Percentiles rank a stretch among this genome's conserved stretches.
Evolutionary conservation across 2,113 vertebrate genomes (phyloP).

Genomic region (Salvator merianae): DNA sequence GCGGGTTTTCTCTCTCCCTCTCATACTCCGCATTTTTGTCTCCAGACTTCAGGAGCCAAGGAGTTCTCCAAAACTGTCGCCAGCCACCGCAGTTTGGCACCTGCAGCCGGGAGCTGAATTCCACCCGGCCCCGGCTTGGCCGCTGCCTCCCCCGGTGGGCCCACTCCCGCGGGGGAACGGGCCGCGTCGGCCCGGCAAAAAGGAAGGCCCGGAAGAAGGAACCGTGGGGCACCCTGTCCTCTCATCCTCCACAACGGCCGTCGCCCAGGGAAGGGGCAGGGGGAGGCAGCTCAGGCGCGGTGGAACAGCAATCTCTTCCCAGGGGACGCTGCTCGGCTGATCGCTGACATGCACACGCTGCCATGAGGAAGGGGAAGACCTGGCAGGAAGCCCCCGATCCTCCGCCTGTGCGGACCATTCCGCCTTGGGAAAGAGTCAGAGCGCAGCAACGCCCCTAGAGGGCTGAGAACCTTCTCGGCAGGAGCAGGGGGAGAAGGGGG

Average conservation of each 20-base stretch:
- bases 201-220: not conserved
- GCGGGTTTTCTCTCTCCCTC: not conserved
- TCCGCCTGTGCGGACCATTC: too few species aligned
- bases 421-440: too few species aligned
- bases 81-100: not conserved
- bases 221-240: too few species aligned
- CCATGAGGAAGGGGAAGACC: too few species aligned
- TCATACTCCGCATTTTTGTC: slow-evolving; percentile 7
- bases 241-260: not conserved
- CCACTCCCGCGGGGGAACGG: not conserved
- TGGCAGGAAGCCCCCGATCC: too few species aligned
- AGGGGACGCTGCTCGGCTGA: too few species aligned
- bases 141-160: not conserved
- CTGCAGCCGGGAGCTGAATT: not conserved
- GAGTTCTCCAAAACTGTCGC: not conserved
- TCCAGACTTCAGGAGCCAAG: slow-evolving; percentile 6
- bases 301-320: too few species aligned
- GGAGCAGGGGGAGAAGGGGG: too few species aligned
- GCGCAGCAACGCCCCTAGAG: too few species aligned
- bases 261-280: not conserved
- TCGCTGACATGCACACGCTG: not conserved
- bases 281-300: not conserved
- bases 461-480: too few species aligned
- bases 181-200: not conserved
- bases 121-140: not conserved